phyloP scores from a whole-genome alignment of 2,113 vertebrate genomes.

The Cyanocitta stelleri region DNA sequence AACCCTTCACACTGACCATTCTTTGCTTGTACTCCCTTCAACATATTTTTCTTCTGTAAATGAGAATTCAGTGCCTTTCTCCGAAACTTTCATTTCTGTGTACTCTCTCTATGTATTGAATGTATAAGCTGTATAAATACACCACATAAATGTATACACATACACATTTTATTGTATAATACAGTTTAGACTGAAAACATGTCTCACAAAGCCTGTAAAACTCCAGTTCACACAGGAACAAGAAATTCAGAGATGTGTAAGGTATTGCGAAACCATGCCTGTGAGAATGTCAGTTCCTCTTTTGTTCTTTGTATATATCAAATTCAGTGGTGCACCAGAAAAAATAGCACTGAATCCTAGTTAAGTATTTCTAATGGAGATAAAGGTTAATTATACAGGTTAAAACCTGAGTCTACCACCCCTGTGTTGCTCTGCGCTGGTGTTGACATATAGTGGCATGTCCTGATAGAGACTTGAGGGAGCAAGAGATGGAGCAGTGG shows the following conservation, averaged over 20 bases:
- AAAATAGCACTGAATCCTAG: neutral
- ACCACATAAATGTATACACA: too few species aligned
- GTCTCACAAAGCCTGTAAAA: neutral
- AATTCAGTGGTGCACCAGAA: neutral
- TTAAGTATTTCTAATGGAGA: neutral
- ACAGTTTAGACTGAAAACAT: neutral
- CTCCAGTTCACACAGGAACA: neutral
- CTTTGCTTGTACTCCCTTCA: neutral
- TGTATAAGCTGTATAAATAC: neutral
- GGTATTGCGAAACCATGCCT: neutral
- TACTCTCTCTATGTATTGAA: neutral
- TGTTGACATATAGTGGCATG: neutral
- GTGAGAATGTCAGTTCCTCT: neutral
- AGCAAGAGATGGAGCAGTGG: neutral
- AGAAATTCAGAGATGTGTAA: neutral
- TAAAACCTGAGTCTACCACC: neutral
- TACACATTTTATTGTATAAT: neutral
- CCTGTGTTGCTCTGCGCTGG: neutral
- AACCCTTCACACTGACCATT: neutral
- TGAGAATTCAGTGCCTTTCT: neutral
- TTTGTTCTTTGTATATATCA: fast-evolving
- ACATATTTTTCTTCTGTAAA: neutral
- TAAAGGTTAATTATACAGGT: neutral
- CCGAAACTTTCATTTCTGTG: neutral
- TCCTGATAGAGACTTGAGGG: neutral